phyloP scores from a whole-genome alignment of 1,140 invertebrate species.

The Sitobion miscanthi region DNA sequence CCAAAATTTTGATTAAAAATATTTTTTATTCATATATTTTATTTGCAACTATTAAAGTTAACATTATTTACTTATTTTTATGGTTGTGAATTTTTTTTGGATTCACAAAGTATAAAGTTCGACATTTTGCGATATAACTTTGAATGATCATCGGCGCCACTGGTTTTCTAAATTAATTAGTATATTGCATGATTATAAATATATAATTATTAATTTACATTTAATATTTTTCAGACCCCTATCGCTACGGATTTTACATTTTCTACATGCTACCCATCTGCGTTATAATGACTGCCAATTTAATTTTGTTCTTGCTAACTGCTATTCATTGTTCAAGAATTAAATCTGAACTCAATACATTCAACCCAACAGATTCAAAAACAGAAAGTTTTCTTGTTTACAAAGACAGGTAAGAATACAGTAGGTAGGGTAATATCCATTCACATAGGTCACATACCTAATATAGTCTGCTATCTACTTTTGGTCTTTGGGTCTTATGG shows the following conservation, averaged over 20 bases:
- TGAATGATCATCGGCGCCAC: too few species aligned
- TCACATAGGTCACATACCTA: too few species aligned
- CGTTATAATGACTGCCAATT: conserved; percentile 69
- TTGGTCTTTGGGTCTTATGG: not conserved
- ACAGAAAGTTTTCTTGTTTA: conserved; percentile 69
- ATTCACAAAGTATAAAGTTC: too few species aligned
- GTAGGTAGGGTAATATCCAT: too few species aligned
- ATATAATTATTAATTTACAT: not conserved
- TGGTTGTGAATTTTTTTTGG: too few species aligned
- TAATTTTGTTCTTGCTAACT: conserved; percentile 73
- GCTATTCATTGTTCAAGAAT: conserved; percentile 71
- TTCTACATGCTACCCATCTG: conserved; percentile 70
- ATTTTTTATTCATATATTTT: not conserved
- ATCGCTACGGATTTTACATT: not conserved
- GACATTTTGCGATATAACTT: too few species aligned
- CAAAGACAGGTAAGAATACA: conserved; percentile 67
- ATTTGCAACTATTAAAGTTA: too few species aligned
- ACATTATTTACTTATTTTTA: too few species aligned
- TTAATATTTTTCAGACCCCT: not conserved
- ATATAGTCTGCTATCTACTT: not conserved
- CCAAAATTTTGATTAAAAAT: not conserved
- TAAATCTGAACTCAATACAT: conserved; percentile 73
- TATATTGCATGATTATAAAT: not conserved
- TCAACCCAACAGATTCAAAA: conserved; percentile 65
- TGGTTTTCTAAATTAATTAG: too few species aligned